Evolutionary conservation across 1,140 invertebrate genomes (phyloP).

Genomic region (Fopius arisanus): DNA sequence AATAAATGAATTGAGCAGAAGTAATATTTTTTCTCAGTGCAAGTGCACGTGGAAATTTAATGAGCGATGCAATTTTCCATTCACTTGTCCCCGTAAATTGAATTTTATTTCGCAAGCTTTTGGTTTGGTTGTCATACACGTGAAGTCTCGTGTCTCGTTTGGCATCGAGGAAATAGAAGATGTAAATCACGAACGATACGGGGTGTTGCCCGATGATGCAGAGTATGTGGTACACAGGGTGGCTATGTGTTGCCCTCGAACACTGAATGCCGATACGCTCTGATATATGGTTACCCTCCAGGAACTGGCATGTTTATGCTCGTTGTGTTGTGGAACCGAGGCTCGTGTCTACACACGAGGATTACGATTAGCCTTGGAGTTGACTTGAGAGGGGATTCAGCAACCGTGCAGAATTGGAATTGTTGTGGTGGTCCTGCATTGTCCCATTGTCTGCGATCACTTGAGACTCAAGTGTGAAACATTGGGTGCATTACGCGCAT

Average conservation of each 20-base stretch:
- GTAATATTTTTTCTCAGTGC: neutral
- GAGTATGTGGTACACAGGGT: conserved; percentile 14
- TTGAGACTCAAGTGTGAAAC: neutral
- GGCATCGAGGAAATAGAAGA: conserved; percentile 38
- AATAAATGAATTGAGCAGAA: neutral
- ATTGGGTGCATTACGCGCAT: neutral
- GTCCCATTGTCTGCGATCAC: neutral
- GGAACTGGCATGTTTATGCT: conserved; percentile 39
- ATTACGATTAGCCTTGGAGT: conserved; percentile 16
- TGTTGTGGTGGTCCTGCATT: neutral
- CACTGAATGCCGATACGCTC: conserved; percentile 36
- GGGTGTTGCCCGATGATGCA: conserved; percentile 38
- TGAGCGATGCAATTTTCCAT: neutral
- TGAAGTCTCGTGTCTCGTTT: neutral
- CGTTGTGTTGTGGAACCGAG: neutral
- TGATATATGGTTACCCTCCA: conserved; percentile 36
- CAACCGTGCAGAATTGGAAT: neutral
- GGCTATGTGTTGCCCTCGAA: conserved; percentile 30
- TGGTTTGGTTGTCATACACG: neutral
- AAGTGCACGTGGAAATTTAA: neutral
- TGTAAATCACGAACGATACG: conserved; percentile 45
- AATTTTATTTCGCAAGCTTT: neutral
- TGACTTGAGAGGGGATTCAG: neutral
- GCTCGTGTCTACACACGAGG: neutral
- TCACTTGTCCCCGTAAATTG: neutral